phyloP scores from a whole-genome alignment of 2,797 vertebrate species.

The Acipenser ruthenus region DNA sequence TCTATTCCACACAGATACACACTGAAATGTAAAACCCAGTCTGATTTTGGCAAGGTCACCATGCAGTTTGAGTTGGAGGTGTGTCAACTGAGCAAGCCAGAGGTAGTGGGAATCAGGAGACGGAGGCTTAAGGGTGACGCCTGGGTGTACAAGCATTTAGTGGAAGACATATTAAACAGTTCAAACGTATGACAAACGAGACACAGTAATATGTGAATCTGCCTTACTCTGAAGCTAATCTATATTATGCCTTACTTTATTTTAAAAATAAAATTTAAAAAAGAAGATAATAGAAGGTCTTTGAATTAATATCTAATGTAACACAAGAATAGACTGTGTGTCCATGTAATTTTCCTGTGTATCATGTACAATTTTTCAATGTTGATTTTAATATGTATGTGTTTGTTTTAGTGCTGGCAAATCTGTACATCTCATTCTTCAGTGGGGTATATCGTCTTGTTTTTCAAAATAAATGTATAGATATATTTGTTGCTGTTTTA shows the following conservation, averaged over 20 bases:
- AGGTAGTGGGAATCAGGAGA: conserved; percentile 73
- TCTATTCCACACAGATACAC: conserved; percentile 62
- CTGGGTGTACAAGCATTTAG: conserved; percentile 91
- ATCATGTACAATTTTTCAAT: not conserved
- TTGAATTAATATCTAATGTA: too few species aligned
- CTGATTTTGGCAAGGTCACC: conserved; percentile 81
- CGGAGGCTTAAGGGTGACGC: conserved; percentile 88
- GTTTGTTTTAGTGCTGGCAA: conserved; percentile 1
- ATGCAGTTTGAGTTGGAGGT: conserved; percentile 91
- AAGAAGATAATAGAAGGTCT: too few species aligned
- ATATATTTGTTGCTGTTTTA: not conserved
- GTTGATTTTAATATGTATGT: not conserved
- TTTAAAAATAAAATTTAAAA: too few species aligned
- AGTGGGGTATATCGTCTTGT: too few species aligned
- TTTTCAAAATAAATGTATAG: not conserved
- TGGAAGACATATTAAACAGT: conserved; percentile 81
- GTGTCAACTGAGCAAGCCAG: conserved; percentile 71
- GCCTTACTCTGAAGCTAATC: conserved; percentile 7
- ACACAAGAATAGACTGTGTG: not conserved
- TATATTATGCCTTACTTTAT: too few species aligned
- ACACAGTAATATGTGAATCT: not conserved
- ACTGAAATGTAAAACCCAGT: conserved; percentile 78
- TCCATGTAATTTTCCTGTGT: not conserved
- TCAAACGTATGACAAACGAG: conserved; percentile 58
- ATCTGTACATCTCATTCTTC: not conserved